These are phyloP conservation scores for Gorsachius magnificus DNA, from an alignment of 2,797 vertebrate species.

Conservation along the genomic window DNA sequence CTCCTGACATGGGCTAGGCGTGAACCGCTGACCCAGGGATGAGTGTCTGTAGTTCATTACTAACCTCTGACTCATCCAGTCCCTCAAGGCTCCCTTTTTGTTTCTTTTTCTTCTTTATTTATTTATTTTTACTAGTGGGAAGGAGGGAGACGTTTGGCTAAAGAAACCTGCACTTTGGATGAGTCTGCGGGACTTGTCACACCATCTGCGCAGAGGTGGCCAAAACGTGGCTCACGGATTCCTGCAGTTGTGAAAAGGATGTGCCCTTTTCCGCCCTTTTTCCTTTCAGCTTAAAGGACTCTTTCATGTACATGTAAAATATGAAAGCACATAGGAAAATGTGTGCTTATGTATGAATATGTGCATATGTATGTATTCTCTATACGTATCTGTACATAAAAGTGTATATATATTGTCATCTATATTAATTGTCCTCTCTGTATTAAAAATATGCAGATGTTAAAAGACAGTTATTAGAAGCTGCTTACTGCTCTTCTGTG, in stretches of 20 bases:
- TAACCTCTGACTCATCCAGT: conserved; percentile 53
- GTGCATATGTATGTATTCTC: background rate
- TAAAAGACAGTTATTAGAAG: background rate
- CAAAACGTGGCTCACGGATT: background rate
- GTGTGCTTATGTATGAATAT: background rate
- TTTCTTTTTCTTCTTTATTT: conserved; percentile 33
- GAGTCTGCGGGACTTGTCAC: background rate
- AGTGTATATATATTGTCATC: background rate
- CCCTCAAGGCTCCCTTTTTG: conserved; percentile 25
- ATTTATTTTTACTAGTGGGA: conserved; percentile 30
- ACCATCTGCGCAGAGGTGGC: background rate
- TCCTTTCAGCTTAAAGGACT: background rate
- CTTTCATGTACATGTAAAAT: background rate
- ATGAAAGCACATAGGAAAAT: background rate
- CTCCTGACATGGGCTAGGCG: background rate
- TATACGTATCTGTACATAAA: background rate
- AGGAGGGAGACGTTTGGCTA: background rate
- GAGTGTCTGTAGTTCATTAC: conserved; percentile 48
- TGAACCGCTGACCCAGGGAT: conserved; percentile 24
- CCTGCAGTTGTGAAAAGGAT: background rate
- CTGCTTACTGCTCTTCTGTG: background rate
- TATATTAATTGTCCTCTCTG: background rate
- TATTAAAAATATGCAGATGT: background rate
- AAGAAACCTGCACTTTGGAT: background rate
- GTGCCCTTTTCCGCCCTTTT: background rate